Evolutionary conservation across 2,113 vertebrate genomes (phyloP).

Genomic region (Scortum barcoo): DNA sequence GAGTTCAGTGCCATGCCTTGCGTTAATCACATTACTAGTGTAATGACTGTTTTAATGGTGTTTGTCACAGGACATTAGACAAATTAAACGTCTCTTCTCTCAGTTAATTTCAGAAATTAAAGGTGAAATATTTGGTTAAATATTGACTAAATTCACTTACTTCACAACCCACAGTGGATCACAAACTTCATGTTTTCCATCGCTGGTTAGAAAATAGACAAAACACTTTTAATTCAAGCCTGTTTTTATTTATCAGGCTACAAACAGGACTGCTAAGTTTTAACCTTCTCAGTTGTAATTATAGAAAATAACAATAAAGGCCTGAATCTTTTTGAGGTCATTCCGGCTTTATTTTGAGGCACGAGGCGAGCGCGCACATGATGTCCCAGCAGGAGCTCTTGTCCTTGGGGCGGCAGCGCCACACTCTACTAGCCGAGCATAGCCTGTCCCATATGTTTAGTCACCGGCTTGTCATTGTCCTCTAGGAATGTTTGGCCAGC

Average conservation of each 20-base stretch:
- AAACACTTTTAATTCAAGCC: background rate
- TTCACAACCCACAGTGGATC: background rate
- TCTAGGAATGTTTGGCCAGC: conserved; percentile 39
- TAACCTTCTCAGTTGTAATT: background rate
- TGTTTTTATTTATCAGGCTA: background rate
- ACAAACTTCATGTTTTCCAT: background rate
- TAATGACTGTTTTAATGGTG: background rate
- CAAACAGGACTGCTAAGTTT: background rate
- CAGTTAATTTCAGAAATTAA: background rate
- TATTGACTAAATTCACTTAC: too few species aligned
- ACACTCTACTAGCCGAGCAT: conserved; percentile 44
- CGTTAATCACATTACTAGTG: background rate
- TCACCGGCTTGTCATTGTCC: conserved; percentile 59
- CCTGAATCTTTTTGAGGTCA: conserved; percentile 38
- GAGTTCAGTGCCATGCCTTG: background rate
- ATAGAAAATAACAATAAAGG: background rate
- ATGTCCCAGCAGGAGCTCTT: conserved; percentile 53
- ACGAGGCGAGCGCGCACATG: conserved; percentile 32
- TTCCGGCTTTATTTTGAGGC: conserved; percentile 28
- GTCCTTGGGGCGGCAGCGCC: conserved; percentile 53
- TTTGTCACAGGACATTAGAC: background rate
- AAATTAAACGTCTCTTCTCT: background rate
- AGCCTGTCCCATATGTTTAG: conserved; percentile 66
- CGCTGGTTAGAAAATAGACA: background rate
- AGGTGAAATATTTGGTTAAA: background rate